Evolutionary conservation across 2,113 vertebrate genomes (phyloP).

Genomic region (Cnemophilus loriae): DNA sequence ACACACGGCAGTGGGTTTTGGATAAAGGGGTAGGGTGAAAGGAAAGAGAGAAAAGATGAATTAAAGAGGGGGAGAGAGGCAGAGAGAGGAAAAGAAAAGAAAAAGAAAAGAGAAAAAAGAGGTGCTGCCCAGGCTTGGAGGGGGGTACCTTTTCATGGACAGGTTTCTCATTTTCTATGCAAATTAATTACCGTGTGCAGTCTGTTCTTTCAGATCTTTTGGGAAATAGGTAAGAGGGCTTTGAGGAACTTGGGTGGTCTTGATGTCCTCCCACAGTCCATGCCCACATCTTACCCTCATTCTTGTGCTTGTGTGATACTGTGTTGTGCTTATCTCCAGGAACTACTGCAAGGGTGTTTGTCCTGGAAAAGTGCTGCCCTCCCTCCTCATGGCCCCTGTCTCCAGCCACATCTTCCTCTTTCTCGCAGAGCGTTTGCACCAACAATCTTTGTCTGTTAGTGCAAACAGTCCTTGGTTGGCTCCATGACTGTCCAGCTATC

Average conservation of each 20-base stretch:
- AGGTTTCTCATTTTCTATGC: neutral
- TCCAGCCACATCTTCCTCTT: neutral
- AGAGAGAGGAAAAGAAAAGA: neutral
- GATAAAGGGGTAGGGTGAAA: neutral
- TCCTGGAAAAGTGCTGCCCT: neutral
- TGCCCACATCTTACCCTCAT: neutral
- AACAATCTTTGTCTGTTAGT: neutral
- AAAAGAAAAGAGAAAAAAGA: too few relatives aligned
- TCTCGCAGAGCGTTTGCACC: neutral
- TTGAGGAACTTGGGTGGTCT: neutral
- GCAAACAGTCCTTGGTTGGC: neutral
- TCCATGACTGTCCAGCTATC: neutral
- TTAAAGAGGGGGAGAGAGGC: neutral
- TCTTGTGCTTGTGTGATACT: too few relatives aligned
- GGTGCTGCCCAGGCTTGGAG: too few relatives aligned
- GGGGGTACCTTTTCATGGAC: too few relatives aligned
- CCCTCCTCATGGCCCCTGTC: rapidly evolving
- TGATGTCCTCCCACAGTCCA: too few relatives aligned
- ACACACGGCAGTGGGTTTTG: neutral
- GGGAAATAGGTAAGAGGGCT: neutral
- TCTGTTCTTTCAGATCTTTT: neutral
- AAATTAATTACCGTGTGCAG: rapidly evolving
- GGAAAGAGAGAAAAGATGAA: neutral
- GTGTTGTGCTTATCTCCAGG: neutral
- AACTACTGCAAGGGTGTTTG: neutral